phyloP scores from a whole-genome alignment of 2,888 invertebrate species.

The Leptopilina syphax region DNA sequence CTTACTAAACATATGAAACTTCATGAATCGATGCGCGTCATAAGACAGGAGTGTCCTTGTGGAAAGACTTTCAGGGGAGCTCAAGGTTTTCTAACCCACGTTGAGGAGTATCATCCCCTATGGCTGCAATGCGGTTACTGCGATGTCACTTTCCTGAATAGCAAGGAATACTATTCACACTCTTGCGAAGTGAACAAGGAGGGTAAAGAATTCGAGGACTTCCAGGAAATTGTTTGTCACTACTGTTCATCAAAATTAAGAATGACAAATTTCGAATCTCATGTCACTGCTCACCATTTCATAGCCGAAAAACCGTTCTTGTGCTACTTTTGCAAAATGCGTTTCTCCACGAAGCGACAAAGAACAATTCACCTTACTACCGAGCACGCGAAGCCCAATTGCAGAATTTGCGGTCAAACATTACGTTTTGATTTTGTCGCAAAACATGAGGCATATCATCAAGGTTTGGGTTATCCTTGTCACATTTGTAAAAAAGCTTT shows the following conservation, averaged over 20 bases:
- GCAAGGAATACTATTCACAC: conserved; percentile 59
- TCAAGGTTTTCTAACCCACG: conserved; percentile 49
- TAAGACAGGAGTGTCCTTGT: conserved; percentile 55
- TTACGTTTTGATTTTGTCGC: conserved; percentile 47
- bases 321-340: conserved; percentile 62
- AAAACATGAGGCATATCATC: conserved; percentile 67
- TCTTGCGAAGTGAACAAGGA: conserved; percentile 52
- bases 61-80: conserved; percentile 56
- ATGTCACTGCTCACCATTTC: conserved; percentile 60
- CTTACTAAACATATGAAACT: conserved; percentile 47
- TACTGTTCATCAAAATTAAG: neutral
- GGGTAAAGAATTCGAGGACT: conserved; percentile 46
- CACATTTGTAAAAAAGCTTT: conserved; percentile 67
- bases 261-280: conserved; percentile 60
- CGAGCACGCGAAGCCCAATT: conserved; percentile 57
- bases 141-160: conserved; percentile 53
- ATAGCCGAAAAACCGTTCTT: conserved; percentile 53
- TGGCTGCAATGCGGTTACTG: conserved; percentile 64
- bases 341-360: conserved; percentile 54
- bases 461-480: conserved; percentile 68
- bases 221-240: conserved; percentile 26
- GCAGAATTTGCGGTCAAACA: conserved; percentile 57
- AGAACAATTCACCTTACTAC: conserved; percentile 58
- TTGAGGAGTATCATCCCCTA: conserved; percentile 53
- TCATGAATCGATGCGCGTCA: conserved; percentile 42